Conservation (phyloP, 1,140 invertebrate genomes). For the Pseudobourletiella spinata region DNA sequence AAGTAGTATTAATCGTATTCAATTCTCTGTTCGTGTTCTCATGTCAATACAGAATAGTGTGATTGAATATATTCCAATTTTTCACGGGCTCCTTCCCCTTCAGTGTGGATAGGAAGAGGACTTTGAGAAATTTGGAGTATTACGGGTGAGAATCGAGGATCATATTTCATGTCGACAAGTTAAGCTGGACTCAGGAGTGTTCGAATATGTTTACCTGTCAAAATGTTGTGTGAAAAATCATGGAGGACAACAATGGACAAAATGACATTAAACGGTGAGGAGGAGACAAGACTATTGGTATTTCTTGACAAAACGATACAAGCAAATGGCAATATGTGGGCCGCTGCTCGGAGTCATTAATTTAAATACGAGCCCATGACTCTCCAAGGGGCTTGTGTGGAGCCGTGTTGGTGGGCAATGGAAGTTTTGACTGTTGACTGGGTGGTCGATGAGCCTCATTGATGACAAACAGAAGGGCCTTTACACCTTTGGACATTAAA, state of each 20-base stretch:
- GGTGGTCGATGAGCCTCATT: constrained; percentile 35
- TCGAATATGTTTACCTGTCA: constrained; percentile 28
- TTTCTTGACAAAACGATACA: background rate
- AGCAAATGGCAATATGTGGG: background rate
- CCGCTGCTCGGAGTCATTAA: background rate
- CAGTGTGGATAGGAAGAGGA: too few relatives aligned
- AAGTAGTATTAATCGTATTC: too few relatives aligned
- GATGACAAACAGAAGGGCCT: constrained; percentile 26
- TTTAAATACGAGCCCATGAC: constrained; percentile 5
- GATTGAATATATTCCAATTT: too few relatives aligned
- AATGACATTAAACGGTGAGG: background rate
- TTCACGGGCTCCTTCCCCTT: too few relatives aligned
- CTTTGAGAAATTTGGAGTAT: too few relatives aligned
- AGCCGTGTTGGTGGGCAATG: constrained; percentile 35
- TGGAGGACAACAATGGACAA: constrained; percentile 15
- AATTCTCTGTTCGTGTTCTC: too few relatives aligned
- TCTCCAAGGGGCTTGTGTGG: constrained; percentile 4
- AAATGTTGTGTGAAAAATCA: constrained; percentile 34
- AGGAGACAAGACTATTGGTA: background rate
- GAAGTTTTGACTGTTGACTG: constrained; percentile 33
- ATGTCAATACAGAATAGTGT: too few relatives aligned
- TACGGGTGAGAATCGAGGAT: background rate
- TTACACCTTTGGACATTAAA: constrained; percentile 9
- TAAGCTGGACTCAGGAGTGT: constrained; percentile 2
- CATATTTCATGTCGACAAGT: constrained; percentile 33